phyloP scores from a whole-genome alignment of 2,113 vertebrate species.

The Poecile atricapillus region DNA sequence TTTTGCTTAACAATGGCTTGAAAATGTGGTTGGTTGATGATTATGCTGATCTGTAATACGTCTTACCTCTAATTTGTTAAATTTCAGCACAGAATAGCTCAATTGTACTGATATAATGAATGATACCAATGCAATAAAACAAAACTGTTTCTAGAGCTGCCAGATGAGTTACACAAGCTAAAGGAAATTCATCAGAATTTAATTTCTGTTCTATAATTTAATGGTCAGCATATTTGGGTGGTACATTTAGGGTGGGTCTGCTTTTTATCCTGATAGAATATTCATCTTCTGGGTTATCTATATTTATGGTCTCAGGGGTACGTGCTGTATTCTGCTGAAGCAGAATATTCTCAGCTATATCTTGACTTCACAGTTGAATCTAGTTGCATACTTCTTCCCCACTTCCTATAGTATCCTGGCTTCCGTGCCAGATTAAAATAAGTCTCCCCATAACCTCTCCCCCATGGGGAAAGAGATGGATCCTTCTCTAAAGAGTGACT shows the following conservation, averaged over 20 bases:
- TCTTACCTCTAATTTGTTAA: background rate
- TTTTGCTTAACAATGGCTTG: background rate
- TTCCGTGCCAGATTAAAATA: background rate
- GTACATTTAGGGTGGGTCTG: background rate
- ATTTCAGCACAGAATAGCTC: background rate
- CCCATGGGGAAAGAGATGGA: background rate
- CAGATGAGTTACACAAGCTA: background rate
- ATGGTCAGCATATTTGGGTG: background rate
- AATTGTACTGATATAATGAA: background rate
- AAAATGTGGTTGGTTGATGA: background rate
- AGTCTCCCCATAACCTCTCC: background rate
- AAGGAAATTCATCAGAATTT: background rate
- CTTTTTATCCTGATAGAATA: background rate
- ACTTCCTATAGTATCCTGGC: background rate
- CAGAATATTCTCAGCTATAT: background rate
- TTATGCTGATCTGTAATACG: background rate
- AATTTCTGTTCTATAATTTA: background rate
- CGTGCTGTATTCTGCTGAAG: background rate
- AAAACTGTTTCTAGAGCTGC: background rate
- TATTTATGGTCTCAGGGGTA: background rate
- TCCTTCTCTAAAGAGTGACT: background rate
- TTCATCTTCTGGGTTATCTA: background rate
- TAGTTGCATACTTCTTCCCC: background rate
- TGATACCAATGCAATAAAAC: background rate
- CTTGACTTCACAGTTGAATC: background rate